A percentile compares a stretch with the other conserved stretches of the same genome.
Conservation (phyloP, 1,140 invertebrate genomes). For the Panagrolaimus sp. region DNA sequence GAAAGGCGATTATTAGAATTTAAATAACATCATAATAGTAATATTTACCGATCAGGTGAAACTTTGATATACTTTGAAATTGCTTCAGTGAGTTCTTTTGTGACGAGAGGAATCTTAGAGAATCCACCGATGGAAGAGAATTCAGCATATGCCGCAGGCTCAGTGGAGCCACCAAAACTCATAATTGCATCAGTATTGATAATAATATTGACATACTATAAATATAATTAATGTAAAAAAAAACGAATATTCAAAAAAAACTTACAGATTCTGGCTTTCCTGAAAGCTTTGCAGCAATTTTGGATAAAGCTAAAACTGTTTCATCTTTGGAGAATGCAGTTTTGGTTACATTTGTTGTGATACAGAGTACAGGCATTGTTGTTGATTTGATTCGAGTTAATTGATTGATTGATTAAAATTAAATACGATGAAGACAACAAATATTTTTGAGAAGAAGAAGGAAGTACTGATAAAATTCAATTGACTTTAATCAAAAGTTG, state of each 20-base stretch:
- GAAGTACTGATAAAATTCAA: too few species aligned
- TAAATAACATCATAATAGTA: neutral
- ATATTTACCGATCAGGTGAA: neutral
- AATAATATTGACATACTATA: conserved; percentile 6
- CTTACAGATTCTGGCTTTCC: conserved; percentile 12
- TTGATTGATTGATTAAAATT: too few species aligned
- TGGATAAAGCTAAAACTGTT: neutral
- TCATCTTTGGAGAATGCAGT: neutral
- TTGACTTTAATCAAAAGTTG: too few species aligned
- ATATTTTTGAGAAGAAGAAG: too few species aligned
- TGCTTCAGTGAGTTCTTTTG: conserved; percentile 7
- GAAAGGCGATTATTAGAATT: neutral
- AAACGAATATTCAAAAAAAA: neutral
- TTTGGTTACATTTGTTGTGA: conserved; percentile 4
- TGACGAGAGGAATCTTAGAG: neutral
- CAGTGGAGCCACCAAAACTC: neutral
- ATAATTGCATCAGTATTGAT: conserved; percentile 13
- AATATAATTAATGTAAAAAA: neutral
- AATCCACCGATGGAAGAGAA: conserved; percentile 1
- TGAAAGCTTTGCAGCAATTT: neutral
- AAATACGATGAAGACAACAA: too few species aligned
- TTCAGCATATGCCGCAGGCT: neutral
- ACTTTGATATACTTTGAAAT: conserved; percentile 1
- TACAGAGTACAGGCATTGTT: neutral
- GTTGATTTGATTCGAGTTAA: too few species aligned